A percentile compares a stretch with the other conserved stretches of the same genome.
Conservation (phyloP, 2,113 vertebrate genomes). For the Odontesthes bonariensis region DNA sequence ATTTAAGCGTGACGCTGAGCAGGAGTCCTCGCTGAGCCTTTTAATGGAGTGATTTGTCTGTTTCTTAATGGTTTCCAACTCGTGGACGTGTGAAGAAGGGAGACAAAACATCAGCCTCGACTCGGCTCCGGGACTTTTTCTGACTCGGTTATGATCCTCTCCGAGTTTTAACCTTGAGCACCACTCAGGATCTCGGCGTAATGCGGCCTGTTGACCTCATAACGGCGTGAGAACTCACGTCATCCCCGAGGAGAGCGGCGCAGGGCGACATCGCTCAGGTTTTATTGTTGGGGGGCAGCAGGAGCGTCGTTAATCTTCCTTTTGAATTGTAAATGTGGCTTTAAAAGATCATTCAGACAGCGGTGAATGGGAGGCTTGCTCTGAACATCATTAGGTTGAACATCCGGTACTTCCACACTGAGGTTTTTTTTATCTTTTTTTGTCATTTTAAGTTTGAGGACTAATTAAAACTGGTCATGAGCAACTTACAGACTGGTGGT, state of each 20-base stretch:
- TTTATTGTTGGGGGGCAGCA: not conserved
- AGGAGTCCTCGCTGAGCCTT: slow-evolving; percentile 71
- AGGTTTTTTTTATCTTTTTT: too few species aligned
- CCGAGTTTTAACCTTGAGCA: slow-evolving; percentile 22
- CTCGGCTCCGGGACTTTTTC: not conserved
- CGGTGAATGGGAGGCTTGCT: not conserved
- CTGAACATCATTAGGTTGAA: not conserved
- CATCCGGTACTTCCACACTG: too few species aligned
- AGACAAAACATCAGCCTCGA: not conserved
- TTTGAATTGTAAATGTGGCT: not conserved
- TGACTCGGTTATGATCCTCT: slow-evolving; percentile 11
- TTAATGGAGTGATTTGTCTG: slow-evolving; percentile 96
- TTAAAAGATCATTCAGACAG: not conserved
- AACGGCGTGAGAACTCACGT: not conserved
- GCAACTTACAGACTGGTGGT: too few species aligned
- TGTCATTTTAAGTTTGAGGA: too few species aligned
- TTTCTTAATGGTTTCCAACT: slow-evolving; percentile 85
- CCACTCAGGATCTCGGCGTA: not conserved
- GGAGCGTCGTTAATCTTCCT: not conserved
- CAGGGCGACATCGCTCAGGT: accelerated
- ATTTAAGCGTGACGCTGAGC: slow-evolving; percentile 89
- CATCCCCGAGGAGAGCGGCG: not conserved
- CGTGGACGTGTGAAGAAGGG: slow-evolving; percentile 85
- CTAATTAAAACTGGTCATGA: too few species aligned
- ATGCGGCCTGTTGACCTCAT: slow-evolving; percentile 11